Conservation (phyloP, 2,113 vertebrate genomes). For the Lycaon pictus region DNA sequence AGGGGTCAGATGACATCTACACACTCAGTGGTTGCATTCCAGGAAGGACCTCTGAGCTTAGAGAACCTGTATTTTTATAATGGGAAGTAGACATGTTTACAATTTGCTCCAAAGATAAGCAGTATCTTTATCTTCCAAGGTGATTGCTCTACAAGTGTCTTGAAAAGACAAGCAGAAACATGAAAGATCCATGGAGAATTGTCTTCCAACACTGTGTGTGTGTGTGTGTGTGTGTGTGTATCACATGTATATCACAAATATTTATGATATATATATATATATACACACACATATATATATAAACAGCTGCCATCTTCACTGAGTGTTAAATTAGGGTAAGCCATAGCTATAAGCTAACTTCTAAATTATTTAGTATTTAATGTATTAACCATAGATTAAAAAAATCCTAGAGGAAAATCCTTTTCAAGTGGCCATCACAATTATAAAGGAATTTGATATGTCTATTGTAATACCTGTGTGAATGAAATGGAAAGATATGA, state of each 20-base stretch:
- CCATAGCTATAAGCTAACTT: conserved; percentile 4
- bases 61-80: neutral
- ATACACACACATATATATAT: neutral
- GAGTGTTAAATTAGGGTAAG: neutral
- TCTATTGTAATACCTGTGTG: conserved; percentile 5
- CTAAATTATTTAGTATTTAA: neutral
- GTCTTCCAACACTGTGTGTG: neutral
- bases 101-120: neutral
- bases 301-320: neutral
- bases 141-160: neutral
- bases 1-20: neutral
- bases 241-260: no score
- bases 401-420: conserved; percentile 26
- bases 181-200: neutral
- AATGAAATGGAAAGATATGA: conserved; percentile 46
- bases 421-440: neutral
- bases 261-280: neutral
- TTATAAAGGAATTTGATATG: conserved; percentile 16
- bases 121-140: neutral
- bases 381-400: conserved; percentile 15
- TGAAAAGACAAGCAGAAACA: neutral
- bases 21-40: neutral
- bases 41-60: neutral
- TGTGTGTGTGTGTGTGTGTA: no score
- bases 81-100: neutral